Base-by-base conservation (phyloP, 1,140 invertebrate species). In the Trachelipus rathkii region DNA sequence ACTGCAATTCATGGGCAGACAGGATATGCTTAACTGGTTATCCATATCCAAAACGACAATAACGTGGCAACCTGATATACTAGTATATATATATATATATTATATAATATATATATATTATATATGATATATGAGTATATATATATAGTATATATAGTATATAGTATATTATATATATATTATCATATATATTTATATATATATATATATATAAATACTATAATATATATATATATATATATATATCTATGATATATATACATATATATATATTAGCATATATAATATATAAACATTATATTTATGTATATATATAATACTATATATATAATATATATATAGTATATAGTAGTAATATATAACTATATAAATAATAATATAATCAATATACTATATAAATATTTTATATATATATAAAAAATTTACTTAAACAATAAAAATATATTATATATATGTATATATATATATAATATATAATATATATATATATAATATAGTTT, bases 1-100 rank as follows among this genome's bases (percentile, higher is more conserved):
- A 90, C 82, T 15, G 89, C 89, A 79, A 90, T 89, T 80, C 84
- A 85, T 0, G n/a, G n/a, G 89, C 86, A 0, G 89, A 90, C 19
- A 89, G 78, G 33, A 91, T 87, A 68, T 11, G 89, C 86, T n/a
- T 9, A 85, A 84, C 60, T 85, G 85, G 66, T 87, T 85, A 71
- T 88, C 85, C 73, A 89, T 83, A 69, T 88, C 86, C 46, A 90
- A 84, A 70, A 90, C 89, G 4, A 90, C 89, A 23, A 87, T 44
- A 90, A 83, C 4, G 89, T 90, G 19, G 89, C 87, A n/a, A 73
- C 89, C 89, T 89, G 82, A 73, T 21, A 43, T 23, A 43, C 21
- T 24, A 50, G 44, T n/a, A 77, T 60, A 76, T 53, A 46, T 44
- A 50, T 24, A 11, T 19, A 10, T 50, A 23, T 21, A 19, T 15